Evolutionary conservation across 2,888 invertebrate species (phyloP).

Genomic region (Pteria penguin): DNA sequence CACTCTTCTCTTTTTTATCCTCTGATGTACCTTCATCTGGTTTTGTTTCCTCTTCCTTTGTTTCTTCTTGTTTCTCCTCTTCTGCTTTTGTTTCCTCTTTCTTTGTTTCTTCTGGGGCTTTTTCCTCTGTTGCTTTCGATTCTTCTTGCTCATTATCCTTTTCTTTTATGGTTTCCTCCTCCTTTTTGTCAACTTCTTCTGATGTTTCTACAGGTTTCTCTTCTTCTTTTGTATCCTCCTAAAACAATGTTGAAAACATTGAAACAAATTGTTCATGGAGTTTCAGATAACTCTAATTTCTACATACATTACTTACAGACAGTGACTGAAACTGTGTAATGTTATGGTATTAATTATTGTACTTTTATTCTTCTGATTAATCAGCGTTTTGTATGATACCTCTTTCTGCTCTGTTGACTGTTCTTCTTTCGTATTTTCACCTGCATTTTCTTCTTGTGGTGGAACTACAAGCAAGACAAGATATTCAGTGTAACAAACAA

Average conservation of each 20-base stretch:
- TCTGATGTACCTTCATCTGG: neutral
- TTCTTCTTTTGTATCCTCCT: constrained; percentile 33
- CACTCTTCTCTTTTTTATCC: constrained; percentile 23
- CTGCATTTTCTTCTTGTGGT: constrained; percentile 32
- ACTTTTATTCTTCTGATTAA: constrained; percentile 37
- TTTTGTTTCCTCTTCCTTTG: neutral
- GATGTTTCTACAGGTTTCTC: constrained; percentile 26
- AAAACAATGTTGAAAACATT: too few relatives aligned
- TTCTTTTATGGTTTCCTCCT: neutral
- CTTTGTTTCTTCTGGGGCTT: constrained; percentile 38
- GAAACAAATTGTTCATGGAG: too few relatives aligned
- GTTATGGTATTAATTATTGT: too few relatives aligned
- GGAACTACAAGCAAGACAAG: too few relatives aligned
- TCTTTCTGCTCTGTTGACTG: constrained; percentile 18
- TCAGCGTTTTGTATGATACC: constrained; percentile 23
- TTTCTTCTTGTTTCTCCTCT: constrained; percentile 8
- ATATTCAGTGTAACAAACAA: too few relatives aligned
- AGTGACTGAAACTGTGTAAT: too few relatives aligned
- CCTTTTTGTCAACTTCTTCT: constrained; percentile 6
- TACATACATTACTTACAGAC: too few relatives aligned
- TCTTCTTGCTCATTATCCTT: too few relatives aligned
- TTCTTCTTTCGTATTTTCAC: constrained; percentile 30
- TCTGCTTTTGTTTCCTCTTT: constrained; percentile 36
- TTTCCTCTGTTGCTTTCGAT: constrained; percentile 37
- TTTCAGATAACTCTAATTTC: too few relatives aligned